A percentile compares a stretch with the other conserved stretches of the same genome.
These are phyloP conservation scores for Myiagra hebetior DNA, from an alignment of 2,113 vertebrate genomes.

Conservation along the genomic window DNA sequence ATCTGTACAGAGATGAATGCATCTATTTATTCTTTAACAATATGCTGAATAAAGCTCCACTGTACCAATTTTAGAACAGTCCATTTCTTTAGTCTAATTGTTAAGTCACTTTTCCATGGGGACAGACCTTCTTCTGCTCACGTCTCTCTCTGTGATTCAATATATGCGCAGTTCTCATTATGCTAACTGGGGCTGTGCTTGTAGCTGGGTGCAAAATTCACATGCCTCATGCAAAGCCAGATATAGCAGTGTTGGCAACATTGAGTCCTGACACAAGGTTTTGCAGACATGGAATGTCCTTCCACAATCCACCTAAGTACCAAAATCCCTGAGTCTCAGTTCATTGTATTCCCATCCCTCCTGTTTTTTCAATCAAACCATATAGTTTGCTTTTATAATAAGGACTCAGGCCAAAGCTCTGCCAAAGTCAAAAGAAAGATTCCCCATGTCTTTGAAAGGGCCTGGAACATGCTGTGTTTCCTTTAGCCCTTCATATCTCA, in stretches of 20 bases:
- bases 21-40: conserved; percentile 25
- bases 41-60: conserved; percentile 8
- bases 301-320: neutral
- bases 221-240: neutral
- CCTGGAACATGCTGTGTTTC: neutral
- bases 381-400: neutral
- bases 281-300: neutral
- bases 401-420: neutral
- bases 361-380: neutral
- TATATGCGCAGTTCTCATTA: conserved; percentile 13
- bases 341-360: neutral
- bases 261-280: neutral
- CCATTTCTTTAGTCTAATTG: neutral
- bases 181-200: neutral
- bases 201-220: conserved; percentile 7
- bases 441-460: neutral
- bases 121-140: neutral
- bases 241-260: neutral
- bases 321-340: neutral
- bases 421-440: neutral
- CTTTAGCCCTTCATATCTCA: neutral
- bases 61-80: conserved; percentile 26
- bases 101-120: conserved; percentile 25
- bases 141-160: neutral
- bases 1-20: neutral